Evolutionary conservation across 1,140 invertebrate species (phyloP).

Genomic region (Brachionus sp.): DNA sequence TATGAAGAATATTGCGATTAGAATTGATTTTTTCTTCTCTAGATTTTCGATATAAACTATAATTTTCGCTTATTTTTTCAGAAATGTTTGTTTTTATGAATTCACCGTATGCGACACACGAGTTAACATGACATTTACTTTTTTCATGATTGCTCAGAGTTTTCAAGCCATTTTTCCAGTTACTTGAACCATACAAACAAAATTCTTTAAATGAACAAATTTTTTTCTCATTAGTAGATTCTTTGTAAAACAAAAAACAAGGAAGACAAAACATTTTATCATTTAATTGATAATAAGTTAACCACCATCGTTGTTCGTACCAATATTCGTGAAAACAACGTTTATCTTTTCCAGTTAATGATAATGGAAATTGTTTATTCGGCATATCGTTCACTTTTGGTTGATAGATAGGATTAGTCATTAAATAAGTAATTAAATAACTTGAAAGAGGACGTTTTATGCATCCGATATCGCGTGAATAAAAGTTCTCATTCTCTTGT

Average conservation of each 20-base stretch:
- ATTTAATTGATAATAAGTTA: neutral
- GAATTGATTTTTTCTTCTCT: neutral
- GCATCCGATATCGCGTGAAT: neutral
- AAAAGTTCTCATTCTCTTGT: neutral
- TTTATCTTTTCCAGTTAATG: neutral
- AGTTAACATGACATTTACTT: neutral
- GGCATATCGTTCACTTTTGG: neutral
- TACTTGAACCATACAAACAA: neutral
- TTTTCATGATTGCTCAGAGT: neutral
- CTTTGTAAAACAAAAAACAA: neutral
- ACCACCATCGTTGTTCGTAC: neutral
- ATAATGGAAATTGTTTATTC: neutral
- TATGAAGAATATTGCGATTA: neutral
- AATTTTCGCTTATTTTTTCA: neutral
- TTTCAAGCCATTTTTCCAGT: neutral
- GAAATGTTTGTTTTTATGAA: neutral
- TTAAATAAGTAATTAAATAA: neutral
- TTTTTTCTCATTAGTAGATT: neutral
- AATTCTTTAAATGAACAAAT: neutral
- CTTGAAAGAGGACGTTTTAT: slow-evolving; percentile 3
- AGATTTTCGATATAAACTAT: neutral
- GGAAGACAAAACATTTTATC: slow-evolving; percentile 22
- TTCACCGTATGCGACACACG: neutral
- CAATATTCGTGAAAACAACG: slow-evolving; percentile 2
- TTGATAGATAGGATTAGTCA: neutral